Base-by-base conservation (phyloP, 2,888 invertebrate genomes). In the Merodon equestris region DNA sequence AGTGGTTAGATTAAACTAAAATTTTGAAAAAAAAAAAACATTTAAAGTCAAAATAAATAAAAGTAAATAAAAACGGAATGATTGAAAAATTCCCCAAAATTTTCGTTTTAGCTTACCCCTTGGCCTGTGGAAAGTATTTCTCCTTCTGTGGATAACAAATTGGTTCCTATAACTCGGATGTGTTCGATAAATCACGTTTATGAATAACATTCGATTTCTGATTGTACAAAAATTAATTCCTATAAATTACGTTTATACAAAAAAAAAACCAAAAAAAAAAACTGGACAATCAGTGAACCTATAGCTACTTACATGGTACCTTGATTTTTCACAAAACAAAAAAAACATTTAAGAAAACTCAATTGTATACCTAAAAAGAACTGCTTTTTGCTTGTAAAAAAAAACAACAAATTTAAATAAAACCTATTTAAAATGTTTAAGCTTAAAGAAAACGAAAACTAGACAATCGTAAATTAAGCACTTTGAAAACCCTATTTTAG, bases 31-130 rank as follows among this genome's bases (percentile, higher is more conserved):
- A 2, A 27, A 57, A 53, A 19, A 54, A 18, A 27, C 34, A 51
- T 27, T 63, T 10, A 58, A 61, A 74, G 40, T 61, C 44, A 17
- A 58, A 73, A 38, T 34, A 51, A 50, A 45, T 66, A 60, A 71
- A 70, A 75, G 75, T 66, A 61, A 56, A 18, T 45, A 38, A 54
- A 56, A 64, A 68, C 74, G n/a, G n/a, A n/a, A n/a, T 79, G 68
- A 79, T 79, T 64, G 40, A 60, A 34, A 17, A 9, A 15, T 67
- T 61, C 68, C 50, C 51, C 48, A 38, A 12, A 17, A 40, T 81
- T 82, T 83, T 83, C 85, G 84, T 84, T 86, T 86, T 87, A 88
- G 88, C 83, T 64, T 84, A 70, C 83, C 82, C 77, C 67, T 85
- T 67, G 82, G 84, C 76, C 84, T 87, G 57, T 85, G 87, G 83